Evolutionary conservation across 2,797 vertebrate genomes (phyloP), one percentile per base, ranked within the genome.

Genomic region (Falco peregrinus): DNA sequence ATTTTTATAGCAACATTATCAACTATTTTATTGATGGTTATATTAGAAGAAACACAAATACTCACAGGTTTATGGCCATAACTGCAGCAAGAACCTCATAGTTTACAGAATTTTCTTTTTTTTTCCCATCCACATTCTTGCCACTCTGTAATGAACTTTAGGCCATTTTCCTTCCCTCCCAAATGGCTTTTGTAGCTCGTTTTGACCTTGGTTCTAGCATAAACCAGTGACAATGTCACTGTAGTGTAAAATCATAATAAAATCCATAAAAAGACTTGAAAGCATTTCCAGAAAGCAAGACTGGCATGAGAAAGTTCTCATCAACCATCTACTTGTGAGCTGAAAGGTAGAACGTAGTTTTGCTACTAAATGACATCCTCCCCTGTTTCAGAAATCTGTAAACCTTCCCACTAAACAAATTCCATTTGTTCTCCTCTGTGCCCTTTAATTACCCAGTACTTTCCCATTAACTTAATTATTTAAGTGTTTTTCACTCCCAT

Each of bases 381-480:
- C 18, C 22, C 6, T 18, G 1, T 67, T 90, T 84, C 77, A 77
- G 37, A 89, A 71, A 63, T 57, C 29, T 74, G 50, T 35, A 93
- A 94, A 80, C 29, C 12, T 18, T 87, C 16, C 61, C 33, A 28
- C 57, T 61, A 59, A 93, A 91, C 10, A 78, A 94, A 71, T 78
- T 65, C 75, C 41, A 77, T 79, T 95, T 90, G 29, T 83, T 95
- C 56, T 94, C 77, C 70, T 90, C 60, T 39, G 80, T 93, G 83
- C 20, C 77, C 80, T 89, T 95, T 96, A 91, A 93, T 80, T 93
- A 96, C 45, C 43, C 77, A 90, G 37, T 64, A 69, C 48, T 90
- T 89, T 59, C 45, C 20, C 74, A 94, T 95, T 95, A 95, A 83
- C 88, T 96, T 95, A 90, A 93, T 95, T 96, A 96, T 93, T 95